phyloP scores from a whole-genome alignment of 2,113 vertebrate species.

The Bothrops jararaca region DNA sequence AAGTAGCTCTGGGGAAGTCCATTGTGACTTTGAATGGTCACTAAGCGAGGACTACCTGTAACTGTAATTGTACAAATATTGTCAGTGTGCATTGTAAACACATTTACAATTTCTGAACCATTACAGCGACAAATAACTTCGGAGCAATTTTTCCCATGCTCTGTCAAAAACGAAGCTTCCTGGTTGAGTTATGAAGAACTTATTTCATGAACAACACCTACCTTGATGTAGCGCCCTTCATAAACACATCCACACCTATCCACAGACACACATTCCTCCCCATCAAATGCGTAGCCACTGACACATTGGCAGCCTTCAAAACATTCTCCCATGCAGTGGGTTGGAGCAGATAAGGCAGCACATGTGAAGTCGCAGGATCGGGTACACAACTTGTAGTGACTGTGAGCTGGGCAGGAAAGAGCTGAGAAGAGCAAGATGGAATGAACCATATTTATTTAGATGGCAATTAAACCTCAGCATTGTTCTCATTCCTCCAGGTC shows the following conservation, averaged over 20 bases:
- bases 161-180: background rate
- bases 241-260: conserved; percentile 68
- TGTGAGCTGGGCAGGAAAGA: conserved; percentile 61
- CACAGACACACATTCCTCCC: conserved; percentile 62
- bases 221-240: conserved; percentile 58
- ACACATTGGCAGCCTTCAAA: conserved; percentile 76
- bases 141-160: background rate
- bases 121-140: background rate
- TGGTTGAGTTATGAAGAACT: background rate
- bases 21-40: background rate
- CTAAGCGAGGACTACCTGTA: background rate
- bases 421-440: conserved; percentile 44
- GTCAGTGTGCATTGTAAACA: background rate
- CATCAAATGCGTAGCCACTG: conserved; percentile 64
- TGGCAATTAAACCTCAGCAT: background rate
- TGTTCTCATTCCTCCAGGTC: background rate
- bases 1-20: background rate
- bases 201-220: background rate
- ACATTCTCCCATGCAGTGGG: conserved; percentile 38
- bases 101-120: too few species aligned
- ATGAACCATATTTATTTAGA: background rate
- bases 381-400: conserved; percentile 70
- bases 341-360: conserved; percentile 51
- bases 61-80: background rate
- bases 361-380: conserved; percentile 67